Evolutionary conservation across 2,797 vertebrate species (phyloP).

Genomic region (Danio choprae): DNA sequence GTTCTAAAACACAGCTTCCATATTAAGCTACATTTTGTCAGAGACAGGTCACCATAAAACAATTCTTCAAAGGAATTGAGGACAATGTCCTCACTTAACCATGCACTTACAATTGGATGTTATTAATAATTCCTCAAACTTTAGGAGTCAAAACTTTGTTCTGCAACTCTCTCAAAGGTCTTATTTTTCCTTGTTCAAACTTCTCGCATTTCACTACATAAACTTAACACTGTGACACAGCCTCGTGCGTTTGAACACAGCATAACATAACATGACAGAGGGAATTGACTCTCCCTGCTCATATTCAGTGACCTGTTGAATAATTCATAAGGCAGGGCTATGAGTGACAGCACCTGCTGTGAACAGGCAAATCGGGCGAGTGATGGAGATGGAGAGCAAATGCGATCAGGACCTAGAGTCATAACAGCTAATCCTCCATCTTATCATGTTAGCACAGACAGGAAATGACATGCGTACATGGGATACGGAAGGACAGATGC

Average conservation of each 20-base stretch:
- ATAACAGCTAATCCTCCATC: conserved; percentile 58
- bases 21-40: not conserved
- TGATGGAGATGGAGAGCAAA: conserved; percentile 43
- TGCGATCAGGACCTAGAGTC: conserved; percentile 43
- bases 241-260: not conserved
- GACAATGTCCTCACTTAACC: not conserved
- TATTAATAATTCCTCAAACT: not conserved
- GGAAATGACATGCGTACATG: conserved; percentile 55
- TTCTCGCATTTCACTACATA: not conserved
- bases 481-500: conserved; percentile 33
- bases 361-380: conserved; percentile 27
- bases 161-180: not conserved
- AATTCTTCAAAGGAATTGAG: conserved; percentile 2
- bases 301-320: conserved; percentile 51
- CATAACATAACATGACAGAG: conserved; percentile 44
- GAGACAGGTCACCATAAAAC: not conserved
- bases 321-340: conserved; percentile 44
- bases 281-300: conserved; percentile 15
- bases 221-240: not conserved
- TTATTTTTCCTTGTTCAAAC: not conserved
- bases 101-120: not conserved
- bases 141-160: not conserved
- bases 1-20: not conserved
- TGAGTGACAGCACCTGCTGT: conserved; percentile 57
- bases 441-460: conserved; percentile 54